Conservation (phyloP, 2,888 invertebrate genomes). For the Aphodius granarius region DNA sequence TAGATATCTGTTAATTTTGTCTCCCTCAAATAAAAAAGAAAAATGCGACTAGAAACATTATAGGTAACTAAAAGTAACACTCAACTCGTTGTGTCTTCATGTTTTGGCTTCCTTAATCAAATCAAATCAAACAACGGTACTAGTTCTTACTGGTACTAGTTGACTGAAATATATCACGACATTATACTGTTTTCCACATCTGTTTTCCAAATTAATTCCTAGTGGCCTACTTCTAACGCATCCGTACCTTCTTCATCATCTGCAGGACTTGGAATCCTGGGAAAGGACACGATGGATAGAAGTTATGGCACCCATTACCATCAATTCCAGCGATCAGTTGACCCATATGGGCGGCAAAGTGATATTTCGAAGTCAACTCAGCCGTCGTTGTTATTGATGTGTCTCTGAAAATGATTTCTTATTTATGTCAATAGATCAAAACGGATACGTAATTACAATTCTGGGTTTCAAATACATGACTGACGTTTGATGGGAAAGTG, state of each 20-base stretch:
- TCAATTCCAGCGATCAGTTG: slow-evolving; percentile 67
- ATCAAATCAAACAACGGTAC: too few species aligned
- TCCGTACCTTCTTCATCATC: slow-evolving; percentile 64
- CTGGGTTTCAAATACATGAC: background rate
- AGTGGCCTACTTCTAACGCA: slow-evolving; percentile 44
- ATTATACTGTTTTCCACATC: too few species aligned
- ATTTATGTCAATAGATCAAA: slow-evolving; percentile 1
- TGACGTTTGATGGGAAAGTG: background rate
- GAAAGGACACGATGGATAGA: slow-evolving; percentile 67
- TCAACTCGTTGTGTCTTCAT: too few species aligned
- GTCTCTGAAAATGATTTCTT: slow-evolving; percentile 54
- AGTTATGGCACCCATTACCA: slow-evolving; percentile 68
- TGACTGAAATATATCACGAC: too few species aligned
- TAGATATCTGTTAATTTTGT: too few species aligned
- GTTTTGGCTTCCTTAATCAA: too few species aligned
- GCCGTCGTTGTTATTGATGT: slow-evolving; percentile 65
- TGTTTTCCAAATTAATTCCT: background rate
- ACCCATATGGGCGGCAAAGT: slow-evolving; percentile 71
- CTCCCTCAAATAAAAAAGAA: too few species aligned
- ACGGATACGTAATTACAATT: background rate
- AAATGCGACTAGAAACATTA: too few species aligned
- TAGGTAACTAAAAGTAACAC: too few species aligned
- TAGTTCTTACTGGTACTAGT: too few species aligned
- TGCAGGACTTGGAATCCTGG: slow-evolving; percentile 64
- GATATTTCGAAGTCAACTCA: slow-evolving; percentile 65